These are phyloP conservation scores for Halichondria panicea DNA, from an alignment of 37 sponge, comb jelly and placozoan species.

Conservation along the genomic window DNA sequence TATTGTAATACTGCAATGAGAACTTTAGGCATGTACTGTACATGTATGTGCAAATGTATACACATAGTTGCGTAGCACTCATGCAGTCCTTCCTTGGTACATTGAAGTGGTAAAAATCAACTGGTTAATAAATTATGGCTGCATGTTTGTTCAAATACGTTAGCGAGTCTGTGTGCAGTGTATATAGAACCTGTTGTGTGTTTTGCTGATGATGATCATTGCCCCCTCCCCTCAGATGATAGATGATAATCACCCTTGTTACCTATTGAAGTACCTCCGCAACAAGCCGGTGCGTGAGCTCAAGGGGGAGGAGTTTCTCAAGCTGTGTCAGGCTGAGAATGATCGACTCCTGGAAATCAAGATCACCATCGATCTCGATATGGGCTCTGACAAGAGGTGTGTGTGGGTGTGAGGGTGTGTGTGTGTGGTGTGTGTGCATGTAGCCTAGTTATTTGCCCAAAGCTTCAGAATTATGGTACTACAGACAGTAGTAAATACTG, in stretches of 20 bases:
- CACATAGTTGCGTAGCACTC: too few relatives aligned
- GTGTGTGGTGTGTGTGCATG: not conserved
- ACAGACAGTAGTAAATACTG: too few relatives aligned
- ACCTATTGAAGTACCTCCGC: conserved; percentile 77
- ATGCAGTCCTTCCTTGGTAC: too few relatives aligned
- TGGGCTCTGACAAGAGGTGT: conserved; percentile 29
- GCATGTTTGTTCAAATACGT: too few relatives aligned
- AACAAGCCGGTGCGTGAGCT: conserved; percentile 90
- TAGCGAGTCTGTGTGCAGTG: not conserved
- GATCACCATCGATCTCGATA: conserved; percentile 67
- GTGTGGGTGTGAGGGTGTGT: not conserved
- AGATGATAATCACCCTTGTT: conserved; percentile 81
- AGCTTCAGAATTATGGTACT: too few relatives aligned
- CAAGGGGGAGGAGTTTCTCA: conserved; percentile 88
- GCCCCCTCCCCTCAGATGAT: conserved; percentile 53
- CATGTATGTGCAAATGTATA: too few relatives aligned
- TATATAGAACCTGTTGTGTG: not conserved
- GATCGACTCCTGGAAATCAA: conserved; percentile 75
- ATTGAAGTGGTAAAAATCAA: too few relatives aligned
- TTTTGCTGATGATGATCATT: not conserved
- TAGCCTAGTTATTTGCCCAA: too few relatives aligned
- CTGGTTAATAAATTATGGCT: too few relatives aligned
- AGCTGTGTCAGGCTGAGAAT: conserved; percentile 78
- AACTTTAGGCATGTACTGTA: too few relatives aligned
- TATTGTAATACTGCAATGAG: too few relatives aligned